Base-by-base conservation (phyloP, 2,797 vertebrate genomes). In the Lepilemur septentrionalis region DNA sequence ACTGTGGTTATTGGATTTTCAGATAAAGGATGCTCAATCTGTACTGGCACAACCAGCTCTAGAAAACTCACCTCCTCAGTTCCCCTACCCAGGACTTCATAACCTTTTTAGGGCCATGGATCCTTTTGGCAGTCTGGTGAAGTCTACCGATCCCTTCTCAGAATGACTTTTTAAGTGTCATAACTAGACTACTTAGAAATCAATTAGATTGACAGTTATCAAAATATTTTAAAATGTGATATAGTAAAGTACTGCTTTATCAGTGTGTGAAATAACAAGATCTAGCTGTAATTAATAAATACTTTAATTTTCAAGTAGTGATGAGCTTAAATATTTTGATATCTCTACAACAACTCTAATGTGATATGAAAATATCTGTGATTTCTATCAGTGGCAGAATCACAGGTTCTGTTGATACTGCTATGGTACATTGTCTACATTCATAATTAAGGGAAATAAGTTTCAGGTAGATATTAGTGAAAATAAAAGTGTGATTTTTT, bases 181-280 rank as follows among this genome's bases (percentile, higher is more conserved):
- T 38, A 65, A 87, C 32, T 90, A 73, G 41, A 92, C 61, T 25
- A 69, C 76, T 48, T 0, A 69, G 72, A 87, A 82, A 94, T 73
- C 9, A 50, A 73, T 84, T 50, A 63, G 69, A 91, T 0, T 93
- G 94, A 70, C 80, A 78, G 83, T 65, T 94, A 84, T 81, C 83
- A 93, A 95, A 97, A 92, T 95, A 97, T 93, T 93, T 93, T 59
- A 90, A 92, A 85, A 95, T 73, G 78, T 90, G 90, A 84, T 25
- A 73, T 0, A 22, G 14, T 59, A 76, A 92, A 32, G 14, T 28
- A 28, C 35, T 80, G 23, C 38, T 89, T 84, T 93, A 72, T 35
- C 67, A 93, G 59, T 32, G 12, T 73, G 57, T 46, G 61, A 81
- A 94, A 83, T 89, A 93, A 93, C 72, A 78, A 90, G 50, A 63